Conservation (phyloP, 2,113 vertebrate genomes). For the Merops nubicus region DNA sequence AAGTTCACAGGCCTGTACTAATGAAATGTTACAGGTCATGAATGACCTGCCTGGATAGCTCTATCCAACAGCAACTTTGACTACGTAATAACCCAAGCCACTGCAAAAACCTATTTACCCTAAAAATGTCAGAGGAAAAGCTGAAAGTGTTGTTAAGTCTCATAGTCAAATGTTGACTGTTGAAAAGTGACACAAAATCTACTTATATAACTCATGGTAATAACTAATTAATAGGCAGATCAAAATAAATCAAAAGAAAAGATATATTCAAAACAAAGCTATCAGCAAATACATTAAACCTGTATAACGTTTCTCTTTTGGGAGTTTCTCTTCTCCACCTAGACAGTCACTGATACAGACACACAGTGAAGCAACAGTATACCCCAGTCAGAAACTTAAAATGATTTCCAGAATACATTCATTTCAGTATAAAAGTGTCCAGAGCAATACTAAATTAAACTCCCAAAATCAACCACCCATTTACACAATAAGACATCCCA, state of each 20-base stretch:
- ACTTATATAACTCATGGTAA: constrained; percentile 17
- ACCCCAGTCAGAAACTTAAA: neutral
- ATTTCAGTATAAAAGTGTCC: neutral
- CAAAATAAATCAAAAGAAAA: constrained; percentile 23
- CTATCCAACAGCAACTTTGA: neutral
- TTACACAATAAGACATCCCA: neutral
- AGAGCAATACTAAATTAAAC: neutral
- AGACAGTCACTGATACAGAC: neutral
- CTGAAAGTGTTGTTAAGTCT: neutral
- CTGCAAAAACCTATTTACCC: constrained; percentile 20
- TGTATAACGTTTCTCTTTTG: neutral
- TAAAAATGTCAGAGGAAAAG: constrained; percentile 39
- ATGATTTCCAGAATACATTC: neutral
- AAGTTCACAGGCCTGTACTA: neutral
- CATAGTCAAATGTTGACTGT: neutral
- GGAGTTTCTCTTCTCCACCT: neutral
- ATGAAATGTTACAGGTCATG: neutral
- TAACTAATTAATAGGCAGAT: constrained; percentile 53
- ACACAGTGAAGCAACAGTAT: neutral
- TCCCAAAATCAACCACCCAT: neutral
- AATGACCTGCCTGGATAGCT: neutral
- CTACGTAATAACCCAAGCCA: neutral
- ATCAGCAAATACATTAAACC: neutral
- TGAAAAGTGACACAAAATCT: constrained; percentile 35
- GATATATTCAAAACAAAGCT: neutral